Conservation (phyloP, 1,140 invertebrate genomes). For the Glossosoma conforme region DNA sequence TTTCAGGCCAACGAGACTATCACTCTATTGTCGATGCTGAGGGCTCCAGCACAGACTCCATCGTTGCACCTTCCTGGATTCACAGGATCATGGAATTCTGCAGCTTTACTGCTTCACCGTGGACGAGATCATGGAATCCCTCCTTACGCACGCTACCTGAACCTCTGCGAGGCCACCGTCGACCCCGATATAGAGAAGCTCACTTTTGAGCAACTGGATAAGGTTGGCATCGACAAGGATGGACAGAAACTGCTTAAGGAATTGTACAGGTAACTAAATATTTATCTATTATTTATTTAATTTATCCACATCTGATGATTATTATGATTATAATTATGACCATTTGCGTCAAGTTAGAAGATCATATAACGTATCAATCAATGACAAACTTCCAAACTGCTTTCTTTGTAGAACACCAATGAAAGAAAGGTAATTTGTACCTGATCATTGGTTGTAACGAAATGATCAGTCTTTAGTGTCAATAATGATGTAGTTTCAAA, state of each 20-base stretch:
- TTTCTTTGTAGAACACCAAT: too few species aligned
- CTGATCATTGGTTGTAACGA: too few species aligned
- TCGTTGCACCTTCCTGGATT: constrained; percentile 45
- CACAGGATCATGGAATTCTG: constrained; percentile 47
- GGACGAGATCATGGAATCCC: constrained; percentile 90
- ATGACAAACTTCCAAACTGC: too few species aligned
- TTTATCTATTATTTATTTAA: too few species aligned
- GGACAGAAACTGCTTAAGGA: constrained; percentile 55
- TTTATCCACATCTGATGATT: too few species aligned
- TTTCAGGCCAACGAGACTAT: constrained; percentile 41
- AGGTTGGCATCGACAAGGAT: constrained; percentile 55
- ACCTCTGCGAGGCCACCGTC: constrained; percentile 60
- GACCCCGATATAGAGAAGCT: constrained; percentile 40
- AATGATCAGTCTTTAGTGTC: too few species aligned
- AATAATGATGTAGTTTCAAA: too few species aligned
- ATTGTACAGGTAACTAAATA: constrained; percentile 54
- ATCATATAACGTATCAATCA: too few species aligned
- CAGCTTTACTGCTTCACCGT: constrained; percentile 56
- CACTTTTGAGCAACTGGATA: constrained; percentile 60
- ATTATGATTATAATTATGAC: too few species aligned
- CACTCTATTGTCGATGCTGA: constrained; percentile 43
- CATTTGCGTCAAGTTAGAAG: too few species aligned
- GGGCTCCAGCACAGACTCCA: constrained; percentile 44
- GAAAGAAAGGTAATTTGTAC: too few species aligned
- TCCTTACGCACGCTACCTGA: constrained; percentile 71